Percentiles rank a stretch among this genome's conserved stretches.
Evolutionary conservation across 2,113 vertebrate genomes (phyloP).

Genomic region (Bos javanicus): DNA sequence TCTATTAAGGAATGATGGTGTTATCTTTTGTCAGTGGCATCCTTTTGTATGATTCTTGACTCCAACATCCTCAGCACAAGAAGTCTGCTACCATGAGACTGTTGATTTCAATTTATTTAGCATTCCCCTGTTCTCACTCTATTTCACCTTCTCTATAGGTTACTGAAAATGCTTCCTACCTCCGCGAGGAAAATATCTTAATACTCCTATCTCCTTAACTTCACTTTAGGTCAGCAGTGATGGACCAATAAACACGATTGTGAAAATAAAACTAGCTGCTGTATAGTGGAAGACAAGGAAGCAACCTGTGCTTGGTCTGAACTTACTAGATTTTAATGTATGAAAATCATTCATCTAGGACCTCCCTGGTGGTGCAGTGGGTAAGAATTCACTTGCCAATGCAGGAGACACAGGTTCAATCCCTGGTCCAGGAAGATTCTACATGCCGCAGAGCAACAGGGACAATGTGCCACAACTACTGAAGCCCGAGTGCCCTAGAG

Average conservation of each 20-base stretch:
- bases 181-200: not conserved
- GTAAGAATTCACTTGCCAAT: not conserved
- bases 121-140: not conserved
- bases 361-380: not conserved
- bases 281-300: not conserved
- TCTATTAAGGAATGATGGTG: not conserved
- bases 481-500: not conserved
- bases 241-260: not conserved
- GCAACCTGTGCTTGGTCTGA: not conserved
- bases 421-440: not conserved
- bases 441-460: not conserved
- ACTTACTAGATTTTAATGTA: not conserved
- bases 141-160: not conserved
- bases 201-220: not conserved
- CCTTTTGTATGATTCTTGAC: not conserved
- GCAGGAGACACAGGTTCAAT: not conserved
- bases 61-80: not conserved
- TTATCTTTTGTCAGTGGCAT: not conserved
- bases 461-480: not conserved
- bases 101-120: not conserved
- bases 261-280: not conserved
- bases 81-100: not conserved
- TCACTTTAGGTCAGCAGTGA: not conserved
- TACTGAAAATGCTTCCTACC: not conserved
- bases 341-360: not conserved